phyloP scores from a whole-genome alignment of 1,140 invertebrate genomes.

The Caenorhabditis inopinata region DNA sequence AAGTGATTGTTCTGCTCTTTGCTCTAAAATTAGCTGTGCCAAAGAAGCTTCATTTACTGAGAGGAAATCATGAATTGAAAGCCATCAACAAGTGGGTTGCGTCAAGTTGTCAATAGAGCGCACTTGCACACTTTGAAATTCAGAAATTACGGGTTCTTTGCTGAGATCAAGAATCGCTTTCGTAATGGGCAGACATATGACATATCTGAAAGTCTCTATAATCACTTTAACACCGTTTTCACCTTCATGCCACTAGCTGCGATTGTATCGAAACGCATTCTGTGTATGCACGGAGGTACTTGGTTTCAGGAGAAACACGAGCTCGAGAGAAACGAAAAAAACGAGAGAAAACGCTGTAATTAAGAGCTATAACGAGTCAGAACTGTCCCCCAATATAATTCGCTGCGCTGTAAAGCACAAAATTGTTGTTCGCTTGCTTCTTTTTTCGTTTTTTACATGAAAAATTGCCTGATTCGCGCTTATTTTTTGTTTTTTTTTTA shows the following conservation, averaged over 20 bases:
- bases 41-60: constrained; percentile 51
- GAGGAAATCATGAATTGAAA: constrained; percentile 66
- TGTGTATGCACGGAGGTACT: constrained; percentile 54
- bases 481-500: no score
- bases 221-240: constrained; percentile 65
- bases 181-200: neutral
- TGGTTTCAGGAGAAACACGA: no score
- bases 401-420: no score
- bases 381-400: no score
- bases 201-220: constrained; percentile 66
- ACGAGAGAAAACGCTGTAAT: no score
- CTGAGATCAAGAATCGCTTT: constrained; percentile 44
- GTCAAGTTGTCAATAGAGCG: neutral
- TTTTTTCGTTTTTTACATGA: no score
- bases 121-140: neutral
- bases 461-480: no score
- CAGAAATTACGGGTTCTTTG: constrained; percentile 54
- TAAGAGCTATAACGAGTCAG: no score
- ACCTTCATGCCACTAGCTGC: constrained; percentile 57
- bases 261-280: constrained; percentile 50
- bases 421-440: no score
- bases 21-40: constrained; percentile 53
- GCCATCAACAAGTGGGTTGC: constrained; percentile 36
- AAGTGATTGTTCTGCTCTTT: constrained; percentile 53
- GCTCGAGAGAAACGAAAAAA: no score